Base-by-base conservation (phyloP, 2,888 invertebrate genomes). In the Seladonia tumulorum region DNA sequence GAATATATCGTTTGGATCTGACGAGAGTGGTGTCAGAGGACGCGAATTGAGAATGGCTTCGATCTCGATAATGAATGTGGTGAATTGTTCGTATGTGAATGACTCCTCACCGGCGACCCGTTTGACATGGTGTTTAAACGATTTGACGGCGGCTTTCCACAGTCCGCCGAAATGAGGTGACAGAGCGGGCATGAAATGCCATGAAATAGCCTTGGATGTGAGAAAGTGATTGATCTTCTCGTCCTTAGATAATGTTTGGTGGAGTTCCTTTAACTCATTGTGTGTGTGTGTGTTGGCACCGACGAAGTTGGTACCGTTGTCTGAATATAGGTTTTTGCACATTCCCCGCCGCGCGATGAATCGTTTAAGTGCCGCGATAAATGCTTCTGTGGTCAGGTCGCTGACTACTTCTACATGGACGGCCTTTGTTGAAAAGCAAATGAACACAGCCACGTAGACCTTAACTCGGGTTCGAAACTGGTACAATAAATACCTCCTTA, bases 261-360 rank as follows among this genome's bases (percentile, higher is more conserved):
- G 18, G 2, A 45, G 0, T 39, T 63, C 39, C 1, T 2, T 18
- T 10, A n/a, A 8, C 8, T 76, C 57, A 4, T 39, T 76, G 14
- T n/a, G n/a, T n/a, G n/a, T n/a, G n/a, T n/a, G n/a, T n/a, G n/a
- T n/a, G n/a, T 35, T 14, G 0, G 60, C 47, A 7, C 82, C 60
- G 1, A 77, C n/a, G 5, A 53, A 82, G 4, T 45, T 83, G 1
- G 60, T 35, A 0, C 45, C 72, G 14, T 79, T 79, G 45, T 72
- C 78, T 1, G 60, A 71, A 5, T 60, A 47, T 0, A 79, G 29
- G 78, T 57, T 25, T 1, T 4, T 2, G 4, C 42, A 39, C 1
- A 22, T n/a, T 0, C 79, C 79, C 2, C 79, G n/a, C 18, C 79
- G 45, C 5, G 79, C 47, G 3, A 63, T 47, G 12, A 79, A 79